Evolutionary conservation across 2,888 invertebrate genomes (phyloP).

Genomic region (Parnassius mnemosyne): DNA sequence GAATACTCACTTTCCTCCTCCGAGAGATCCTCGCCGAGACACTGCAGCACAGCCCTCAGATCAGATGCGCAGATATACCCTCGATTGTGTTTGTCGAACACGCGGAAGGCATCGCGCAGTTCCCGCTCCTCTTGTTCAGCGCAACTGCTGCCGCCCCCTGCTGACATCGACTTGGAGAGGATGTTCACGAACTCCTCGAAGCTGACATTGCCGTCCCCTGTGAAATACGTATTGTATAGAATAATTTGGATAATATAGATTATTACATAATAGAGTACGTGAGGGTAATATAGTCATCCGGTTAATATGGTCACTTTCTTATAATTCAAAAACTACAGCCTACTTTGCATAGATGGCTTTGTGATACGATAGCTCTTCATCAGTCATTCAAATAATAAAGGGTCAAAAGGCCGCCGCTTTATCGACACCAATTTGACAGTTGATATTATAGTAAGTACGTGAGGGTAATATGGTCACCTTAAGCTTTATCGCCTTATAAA

Average conservation of each 20-base stretch:
- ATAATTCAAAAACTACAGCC: too few species aligned
- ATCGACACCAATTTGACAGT: too few species aligned
- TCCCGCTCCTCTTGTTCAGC: conserved; percentile 91
- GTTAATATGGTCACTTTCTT: too few species aligned
- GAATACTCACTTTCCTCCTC: conserved; percentile 91
- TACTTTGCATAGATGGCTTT: too few species aligned
- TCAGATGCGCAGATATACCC: conserved; percentile 95
- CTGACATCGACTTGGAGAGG: conserved; percentile 86
- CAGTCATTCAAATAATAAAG: too few species aligned
- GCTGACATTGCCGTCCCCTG: conserved; percentile 92
- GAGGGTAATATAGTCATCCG: too few species aligned
- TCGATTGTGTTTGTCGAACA: conserved; percentile 95
- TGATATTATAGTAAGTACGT: too few species aligned
- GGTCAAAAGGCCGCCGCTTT: too few species aligned
- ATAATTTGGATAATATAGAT: background rate
- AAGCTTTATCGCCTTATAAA: too few species aligned
- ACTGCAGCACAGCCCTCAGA: conserved; percentile 91
- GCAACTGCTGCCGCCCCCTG: conserved; percentile 81
- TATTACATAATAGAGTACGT: too few species aligned
- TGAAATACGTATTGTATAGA: background rate
- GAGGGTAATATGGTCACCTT: too few species aligned
- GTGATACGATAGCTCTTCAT: too few species aligned
- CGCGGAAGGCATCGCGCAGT: conserved; percentile 91
- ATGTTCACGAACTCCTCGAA: conserved; percentile 94
- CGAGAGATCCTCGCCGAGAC: conserved; percentile 92